Base-by-base conservation (phyloP, 1,140 invertebrate species). In the Brachionus sp. region DNA sequence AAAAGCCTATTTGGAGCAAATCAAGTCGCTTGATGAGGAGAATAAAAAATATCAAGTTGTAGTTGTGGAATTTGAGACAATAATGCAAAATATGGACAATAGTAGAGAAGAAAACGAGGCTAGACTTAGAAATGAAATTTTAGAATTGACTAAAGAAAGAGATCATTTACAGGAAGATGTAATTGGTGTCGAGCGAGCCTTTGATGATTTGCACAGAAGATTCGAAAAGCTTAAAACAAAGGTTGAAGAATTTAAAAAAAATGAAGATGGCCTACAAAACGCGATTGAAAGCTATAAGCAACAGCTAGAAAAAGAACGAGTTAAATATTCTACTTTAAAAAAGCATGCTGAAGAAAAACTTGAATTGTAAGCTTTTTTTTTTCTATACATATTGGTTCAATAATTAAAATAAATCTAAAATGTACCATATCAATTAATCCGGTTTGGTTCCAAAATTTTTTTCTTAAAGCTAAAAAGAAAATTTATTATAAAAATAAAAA, bases 281-380 rank as follows among this genome's bases (percentile, higher is more conserved):
- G 57, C 80, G 2, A 80, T 80, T 29, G 37, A 66, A 44, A 82
- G 57, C 37, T 68, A 66, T 37, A 82, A 82, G 50, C 39, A 66
- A 12, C 39, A 66, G 16, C 13, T 82, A 2, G 57, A 66, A 44
- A 82, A 57, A 25, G 57, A 82, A 70, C 64, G 66, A 70, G 37
- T 16, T 16, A 82, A 68, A 82, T 82, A 82, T 82, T 19, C 80
- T 19, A 66, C 57, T 42, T 66, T 82, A 19, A 82, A 82, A 70
- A 66, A 82, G 35, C 80, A 82, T 82, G 80, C 80, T 12, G 57
- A 82, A 35, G 80, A 82, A 68, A 82, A 82, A 82, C 57, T 82
- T 33, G 57, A 82, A 46, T 66, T 46, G 80, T 82, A 62, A 53
- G 39, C 12, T 57, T 25, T 25, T 12, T 33, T n/a, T 29, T 50